Evolutionary conservation across 2,888 invertebrate genomes (phyloP).

Genomic region (Sacculina carcini): DNA sequence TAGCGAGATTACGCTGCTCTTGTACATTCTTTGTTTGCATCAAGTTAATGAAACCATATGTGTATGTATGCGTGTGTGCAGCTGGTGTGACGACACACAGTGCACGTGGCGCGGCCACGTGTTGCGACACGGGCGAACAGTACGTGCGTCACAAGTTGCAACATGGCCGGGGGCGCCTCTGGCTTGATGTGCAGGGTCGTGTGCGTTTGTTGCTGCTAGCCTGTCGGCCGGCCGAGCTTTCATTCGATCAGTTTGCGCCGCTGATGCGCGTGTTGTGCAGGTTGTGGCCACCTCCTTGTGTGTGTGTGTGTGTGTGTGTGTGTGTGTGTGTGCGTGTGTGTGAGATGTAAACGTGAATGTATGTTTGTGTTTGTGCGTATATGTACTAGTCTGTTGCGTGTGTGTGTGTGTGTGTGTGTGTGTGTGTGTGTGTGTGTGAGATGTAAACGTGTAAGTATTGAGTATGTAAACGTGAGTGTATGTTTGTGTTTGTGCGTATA

Average conservation of each 20-base stretch:
- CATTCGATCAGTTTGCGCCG: conserved; percentile 80
- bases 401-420: neutral
- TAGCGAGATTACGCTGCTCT: no score
- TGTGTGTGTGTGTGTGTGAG: neutral
- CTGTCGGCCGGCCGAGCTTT: conserved; percentile 53
- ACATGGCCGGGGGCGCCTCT: conserved; percentile 56
- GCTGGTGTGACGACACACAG: neutral
- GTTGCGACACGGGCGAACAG: neutral
- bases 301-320: neutral
- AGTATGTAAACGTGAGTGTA: no score
- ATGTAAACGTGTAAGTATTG: no score
- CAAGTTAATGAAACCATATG: no score
- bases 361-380: no score
- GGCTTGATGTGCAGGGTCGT: conserved; percentile 83
- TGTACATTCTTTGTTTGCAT: no score
- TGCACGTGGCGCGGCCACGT: neutral
- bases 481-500: neutral
- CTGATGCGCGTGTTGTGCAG: conserved; percentile 63
- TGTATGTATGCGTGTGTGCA: no score
- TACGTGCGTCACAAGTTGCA: conserved; percentile 69
- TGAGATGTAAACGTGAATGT: no score
- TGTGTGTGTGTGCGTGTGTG: neutral
- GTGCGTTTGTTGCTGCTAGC: conserved; percentile 52
- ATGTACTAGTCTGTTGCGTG: neutral
- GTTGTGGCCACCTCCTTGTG: no score